Conservation (phyloP, 2,113 vertebrate species). For the Vulpes vulpes region DNA sequence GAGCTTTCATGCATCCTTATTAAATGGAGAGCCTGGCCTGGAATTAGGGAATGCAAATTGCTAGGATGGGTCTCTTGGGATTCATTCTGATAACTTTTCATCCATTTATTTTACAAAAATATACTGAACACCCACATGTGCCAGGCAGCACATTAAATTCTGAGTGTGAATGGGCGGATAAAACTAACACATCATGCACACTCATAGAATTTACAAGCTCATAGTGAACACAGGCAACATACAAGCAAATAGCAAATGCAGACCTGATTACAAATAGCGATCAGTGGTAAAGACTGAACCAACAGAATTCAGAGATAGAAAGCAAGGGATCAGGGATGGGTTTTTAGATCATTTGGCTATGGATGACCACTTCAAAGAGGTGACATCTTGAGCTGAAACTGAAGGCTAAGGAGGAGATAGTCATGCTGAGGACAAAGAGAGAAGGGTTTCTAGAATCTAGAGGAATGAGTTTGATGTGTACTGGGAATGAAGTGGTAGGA, state of each 20-base stretch:
- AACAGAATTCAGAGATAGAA: not conserved
- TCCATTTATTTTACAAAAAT: slow-evolving; percentile 31
- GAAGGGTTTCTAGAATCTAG: not conserved
- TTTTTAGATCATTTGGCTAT: not conserved
- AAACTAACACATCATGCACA: not conserved
- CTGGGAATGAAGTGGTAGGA: not conserved
- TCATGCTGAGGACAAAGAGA: not conserved
- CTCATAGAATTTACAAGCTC: not conserved
- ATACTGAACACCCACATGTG: not conserved
- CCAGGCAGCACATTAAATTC: not conserved
- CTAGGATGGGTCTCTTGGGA: not conserved
- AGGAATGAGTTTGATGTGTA: not conserved
- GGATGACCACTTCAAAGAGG: not conserved
- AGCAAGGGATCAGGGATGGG: not conserved
- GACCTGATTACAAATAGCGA: accelerated
- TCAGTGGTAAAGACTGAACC: no score
- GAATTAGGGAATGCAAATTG: not conserved
- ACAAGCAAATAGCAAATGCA: not conserved
- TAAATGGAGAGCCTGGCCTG: not conserved
- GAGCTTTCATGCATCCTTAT: not conserved
- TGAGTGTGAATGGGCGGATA: not conserved
- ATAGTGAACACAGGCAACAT: not conserved
- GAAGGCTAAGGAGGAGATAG: not conserved
- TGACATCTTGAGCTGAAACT: not conserved
- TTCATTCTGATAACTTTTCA: not conserved